These are phyloP conservation scores for Channa argus DNA, from an alignment of 2,113 vertebrate species.

Conservation along the genomic window DNA sequence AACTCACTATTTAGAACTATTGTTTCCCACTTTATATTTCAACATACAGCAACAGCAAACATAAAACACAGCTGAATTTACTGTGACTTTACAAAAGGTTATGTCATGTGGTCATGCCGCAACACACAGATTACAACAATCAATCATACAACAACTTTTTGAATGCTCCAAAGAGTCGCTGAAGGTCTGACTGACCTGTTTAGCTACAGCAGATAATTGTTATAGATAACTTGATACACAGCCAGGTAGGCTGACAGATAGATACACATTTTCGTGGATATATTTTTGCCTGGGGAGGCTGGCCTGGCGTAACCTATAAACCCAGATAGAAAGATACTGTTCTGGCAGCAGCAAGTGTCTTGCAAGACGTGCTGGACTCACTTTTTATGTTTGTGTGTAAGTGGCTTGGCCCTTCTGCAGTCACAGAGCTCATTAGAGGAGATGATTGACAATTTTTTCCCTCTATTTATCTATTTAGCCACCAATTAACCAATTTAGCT, in stretches of 20 bases:
- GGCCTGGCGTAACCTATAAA: constrained; percentile 55
- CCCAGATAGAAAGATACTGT: constrained; percentile 57
- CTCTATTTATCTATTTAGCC: constrained; percentile 56
- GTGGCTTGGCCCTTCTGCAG: constrained; percentile 41
- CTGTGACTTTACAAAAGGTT: too few relatives aligned
- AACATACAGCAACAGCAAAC: too few relatives aligned
- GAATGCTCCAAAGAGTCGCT: constrained; percentile 1
- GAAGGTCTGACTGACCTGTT: constrained; percentile 7
- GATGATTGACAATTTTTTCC: constrained; percentile 41
- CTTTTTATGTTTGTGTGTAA: constrained; percentile 43
- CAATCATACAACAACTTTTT: neutral
- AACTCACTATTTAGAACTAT: too few relatives aligned
- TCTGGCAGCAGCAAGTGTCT: constrained; percentile 56
- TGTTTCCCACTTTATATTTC: too few relatives aligned
- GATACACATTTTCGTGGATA: constrained; percentile 26
- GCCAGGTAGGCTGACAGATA: neutral
- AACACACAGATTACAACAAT: neutral
- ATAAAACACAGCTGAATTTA: too few relatives aligned
- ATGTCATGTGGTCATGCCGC: neutral
- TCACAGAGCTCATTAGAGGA: constrained; percentile 60
- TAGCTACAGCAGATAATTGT: neutral
- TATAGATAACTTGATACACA: neutral
- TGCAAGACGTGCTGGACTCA: constrained; percentile 35
- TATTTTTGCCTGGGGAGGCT: constrained; percentile 28
- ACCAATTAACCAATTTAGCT: constrained; percentile 52